Evolutionary conservation across 2,113 vertebrate genomes (phyloP), one percentile per base, ranked within the genome.

Genomic region (Rutilus rutilus): DNA sequence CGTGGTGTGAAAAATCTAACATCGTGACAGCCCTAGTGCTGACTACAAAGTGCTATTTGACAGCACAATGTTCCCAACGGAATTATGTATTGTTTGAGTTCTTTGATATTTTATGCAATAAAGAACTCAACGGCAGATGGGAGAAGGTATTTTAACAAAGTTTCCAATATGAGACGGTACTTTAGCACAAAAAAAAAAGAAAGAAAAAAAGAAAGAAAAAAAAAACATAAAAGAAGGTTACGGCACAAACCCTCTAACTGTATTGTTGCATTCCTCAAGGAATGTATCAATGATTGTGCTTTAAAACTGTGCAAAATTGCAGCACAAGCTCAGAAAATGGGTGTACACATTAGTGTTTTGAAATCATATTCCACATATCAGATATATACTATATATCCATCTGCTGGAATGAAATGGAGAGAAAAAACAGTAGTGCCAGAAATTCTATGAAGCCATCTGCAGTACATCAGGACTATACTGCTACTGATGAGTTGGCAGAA

Each of bases 401-500:
- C 36, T 42, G 36, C 15, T 74, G 39, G 42, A 47, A 3, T 25
- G 12, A 74, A 74, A 74, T 25, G n/a, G n/a, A 47, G 11, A 25
- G 42, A 50, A 25, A 25, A 47, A 50, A 47, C 23, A 47, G 42
- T 47, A 25, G 12, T 50, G 12, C 73, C 39, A 75, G 6, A 75
- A 8, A 75, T 75, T 27, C 42, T 45, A 25, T 7, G 6, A 17
- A 47, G n/a, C 73, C 73, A 75, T 75, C 73, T 75, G 73, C 47
- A 50, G n/a, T 47, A 75, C 42, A 74, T 47, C n/a, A 75, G 42
- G 12, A 75, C 36, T 25, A 71, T 71, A 21, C 69, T 23, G 9
- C 36, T n/a, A n/a, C 69, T n/a, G 36, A 75, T 47, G 12, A 74
- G 47, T 74, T 74, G 71, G 71, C 71, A 75, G 73, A 75, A 27